Base-by-base conservation (phyloP, 2,113 vertebrate genomes). In the Micronycteris hirsuta region DNA sequence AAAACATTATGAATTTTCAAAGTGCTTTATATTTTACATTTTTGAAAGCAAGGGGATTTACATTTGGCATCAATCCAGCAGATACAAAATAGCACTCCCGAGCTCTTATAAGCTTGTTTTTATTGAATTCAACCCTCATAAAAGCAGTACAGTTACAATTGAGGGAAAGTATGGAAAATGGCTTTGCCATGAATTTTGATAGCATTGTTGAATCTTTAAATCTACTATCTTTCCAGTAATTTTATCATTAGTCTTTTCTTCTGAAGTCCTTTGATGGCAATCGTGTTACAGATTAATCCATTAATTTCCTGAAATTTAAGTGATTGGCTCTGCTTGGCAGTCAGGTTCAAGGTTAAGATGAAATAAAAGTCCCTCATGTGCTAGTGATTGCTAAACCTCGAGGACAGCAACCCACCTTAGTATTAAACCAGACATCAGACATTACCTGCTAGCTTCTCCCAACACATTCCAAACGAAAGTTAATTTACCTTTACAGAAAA, bases 311-410 rank as follows among this genome's bases (percentile, higher is more conserved):
- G 73, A 90, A 91, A 78, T 83, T 91, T 94, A 94, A 94, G 68
- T 81, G 61, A 94, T 96, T 93, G 90, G 56, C 70, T 86, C 58
- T 91, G 61, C 89, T 82, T 87, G 24, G 63, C 63, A 61, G 82
- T 96, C 93, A 89, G 94, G 95, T 93, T 85, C 54, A 96, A 20
- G 70, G 80, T 92, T 83, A 89, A 96, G 96, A 95, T 97, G 92
- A 96, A 94, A 95, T 91, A 86, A 89, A 83, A 89, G 45, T 81
- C 81, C 26, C 65, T 45, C 36, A 41, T 65, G 76, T 81, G 76
- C 80, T 67, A 71, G 28, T 85, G 91, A 89, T 71, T 89, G 80
- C 94, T 93, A 86, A 95, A 41, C 36, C 61, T 67, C 76, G 73
- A 63, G 71, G 52, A 63, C 24, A 92, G 76, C 28, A 26, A 92